A percentile compares a stretch with the other conserved stretches of the same genome.
phyloP scores from a whole-genome alignment of 2,888 invertebrate genomes.

The Andrena marginata region DNA sequence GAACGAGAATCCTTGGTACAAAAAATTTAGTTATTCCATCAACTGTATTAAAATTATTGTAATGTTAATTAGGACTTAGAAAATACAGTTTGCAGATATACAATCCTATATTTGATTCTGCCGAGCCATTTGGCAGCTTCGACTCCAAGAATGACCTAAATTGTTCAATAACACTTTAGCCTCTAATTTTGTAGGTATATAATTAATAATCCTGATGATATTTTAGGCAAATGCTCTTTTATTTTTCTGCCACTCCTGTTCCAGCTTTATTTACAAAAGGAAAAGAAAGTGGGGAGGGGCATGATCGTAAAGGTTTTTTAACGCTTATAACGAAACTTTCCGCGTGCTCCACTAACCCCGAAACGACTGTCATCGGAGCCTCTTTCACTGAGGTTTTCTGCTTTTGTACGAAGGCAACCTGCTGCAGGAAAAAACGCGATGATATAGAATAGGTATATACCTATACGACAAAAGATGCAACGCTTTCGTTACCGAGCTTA shows the following conservation, averaged over 20 bases:
- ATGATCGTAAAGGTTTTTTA: constrained; percentile 62
- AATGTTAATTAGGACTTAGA: too few relatives aligned
- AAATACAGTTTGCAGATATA: too few relatives aligned
- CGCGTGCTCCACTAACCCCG: constrained; percentile 68
- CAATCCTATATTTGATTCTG: too few relatives aligned
- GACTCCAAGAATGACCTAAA: too few relatives aligned
- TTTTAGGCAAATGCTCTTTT: neutral
- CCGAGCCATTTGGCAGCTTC: too few relatives aligned
- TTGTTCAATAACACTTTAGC: too few relatives aligned
- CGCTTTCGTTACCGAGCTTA: constrained; percentile 32
- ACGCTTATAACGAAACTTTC: constrained; percentile 56
- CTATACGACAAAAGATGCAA: constrained; percentile 1
- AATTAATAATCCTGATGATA: neutral
- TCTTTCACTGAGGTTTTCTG: constrained; percentile 72
- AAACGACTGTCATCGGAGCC: constrained; percentile 69
- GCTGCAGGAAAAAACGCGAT: constrained; percentile 1
- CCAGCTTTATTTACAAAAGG: constrained; percentile 48
- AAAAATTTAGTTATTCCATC: too few relatives aligned
- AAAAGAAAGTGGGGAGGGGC: constrained; percentile 11
- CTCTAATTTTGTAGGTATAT: too few relatives aligned
- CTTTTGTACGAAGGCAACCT: constrained; percentile 37
- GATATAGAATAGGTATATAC: too few relatives aligned
- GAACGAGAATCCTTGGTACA: too few relatives aligned
- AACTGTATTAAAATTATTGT: too few relatives aligned
- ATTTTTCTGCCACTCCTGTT: neutral